phyloP scores from a whole-genome alignment of 2,888 invertebrate species.

The Rhopalosiphum nymphaeae region DNA sequence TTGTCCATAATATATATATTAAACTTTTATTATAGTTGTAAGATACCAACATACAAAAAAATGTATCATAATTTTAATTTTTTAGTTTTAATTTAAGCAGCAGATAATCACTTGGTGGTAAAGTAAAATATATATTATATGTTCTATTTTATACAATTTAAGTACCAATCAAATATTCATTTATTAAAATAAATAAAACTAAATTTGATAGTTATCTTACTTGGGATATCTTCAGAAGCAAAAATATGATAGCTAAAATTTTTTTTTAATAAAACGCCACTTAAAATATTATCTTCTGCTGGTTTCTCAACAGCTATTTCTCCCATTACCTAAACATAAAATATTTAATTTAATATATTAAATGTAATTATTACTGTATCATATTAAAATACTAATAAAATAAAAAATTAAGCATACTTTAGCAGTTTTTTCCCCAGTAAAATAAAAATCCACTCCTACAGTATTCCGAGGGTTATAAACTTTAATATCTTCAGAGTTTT shows the following conservation, averaged over 20 bases:
- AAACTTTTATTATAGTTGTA: neutral
- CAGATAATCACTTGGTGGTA: neutral
- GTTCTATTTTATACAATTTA: neutral
- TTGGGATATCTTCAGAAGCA: constrained; percentile 90
- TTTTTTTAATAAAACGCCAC: constrained; percentile 94
- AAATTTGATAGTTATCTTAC: constrained; percentile 70
- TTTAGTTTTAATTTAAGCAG: neutral
- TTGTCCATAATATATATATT: neutral
- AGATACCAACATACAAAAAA: neutral
- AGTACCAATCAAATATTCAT: neutral
- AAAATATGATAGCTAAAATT: constrained; percentile 98
- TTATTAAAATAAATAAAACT: neutral
- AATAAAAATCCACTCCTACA: constrained; percentile 90
- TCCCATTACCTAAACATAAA: constrained; percentile 81
- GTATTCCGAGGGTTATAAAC: constrained; percentile 98
- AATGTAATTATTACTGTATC: neutral
- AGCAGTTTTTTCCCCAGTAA: constrained; percentile 97
- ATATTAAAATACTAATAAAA: constrained; percentile 10
- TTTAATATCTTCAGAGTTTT: constrained; percentile 83
- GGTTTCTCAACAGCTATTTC: constrained; percentile 87
- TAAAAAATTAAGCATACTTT: constrained; percentile 76
- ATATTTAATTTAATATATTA: neutral
- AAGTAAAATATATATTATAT: too few species aligned
- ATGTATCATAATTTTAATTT: neutral
- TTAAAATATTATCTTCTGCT: constrained; percentile 81